A percentile compares a stretch with the other conserved stretches of the same genome.
Evolutionary conservation across 2,797 vertebrate genomes (phyloP).

Genomic region (Channa striata): DNA sequence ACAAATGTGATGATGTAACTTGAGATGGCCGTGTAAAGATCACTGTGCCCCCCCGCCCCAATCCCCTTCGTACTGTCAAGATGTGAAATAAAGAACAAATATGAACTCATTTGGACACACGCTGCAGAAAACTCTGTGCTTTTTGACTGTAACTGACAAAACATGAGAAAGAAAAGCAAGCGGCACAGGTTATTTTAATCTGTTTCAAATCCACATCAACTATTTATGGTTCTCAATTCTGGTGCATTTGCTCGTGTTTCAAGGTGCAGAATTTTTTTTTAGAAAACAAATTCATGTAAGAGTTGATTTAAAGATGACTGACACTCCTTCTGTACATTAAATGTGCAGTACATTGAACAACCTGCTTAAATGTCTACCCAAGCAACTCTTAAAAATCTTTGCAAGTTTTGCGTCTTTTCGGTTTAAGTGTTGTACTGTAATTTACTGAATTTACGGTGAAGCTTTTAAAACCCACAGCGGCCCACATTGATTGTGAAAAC

Average conservation of each 20-base stretch:
- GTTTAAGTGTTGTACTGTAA: conserved; percentile 40
- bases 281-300: too few species aligned
- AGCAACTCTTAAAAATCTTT: neutral
- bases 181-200: neutral
- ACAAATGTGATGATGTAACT: conserved; percentile 11
- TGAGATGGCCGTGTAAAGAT: conserved; percentile 8
- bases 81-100: conserved; percentile 19
- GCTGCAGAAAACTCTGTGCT: neutral
- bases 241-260: too few species aligned
- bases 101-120: neutral
- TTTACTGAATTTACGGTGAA: conserved; percentile 28
- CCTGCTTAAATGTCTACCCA: too few species aligned
- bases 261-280: too few species aligned
- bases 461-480: conserved; percentile 34
- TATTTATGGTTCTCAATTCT: neutral
- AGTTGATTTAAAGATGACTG: too few species aligned
- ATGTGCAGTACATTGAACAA: neutral
- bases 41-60: neutral
- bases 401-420: conserved; percentile 9
- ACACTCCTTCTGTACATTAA: neutral
- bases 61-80: neutral
- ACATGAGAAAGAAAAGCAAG: too few species aligned
- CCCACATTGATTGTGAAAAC: conserved; percentile 40
- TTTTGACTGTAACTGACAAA: too few species aligned
- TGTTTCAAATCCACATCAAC: neutral